Base-by-base conservation (phyloP, 2,113 vertebrate species). In the Dolichallabes microphthalmus region DNA sequence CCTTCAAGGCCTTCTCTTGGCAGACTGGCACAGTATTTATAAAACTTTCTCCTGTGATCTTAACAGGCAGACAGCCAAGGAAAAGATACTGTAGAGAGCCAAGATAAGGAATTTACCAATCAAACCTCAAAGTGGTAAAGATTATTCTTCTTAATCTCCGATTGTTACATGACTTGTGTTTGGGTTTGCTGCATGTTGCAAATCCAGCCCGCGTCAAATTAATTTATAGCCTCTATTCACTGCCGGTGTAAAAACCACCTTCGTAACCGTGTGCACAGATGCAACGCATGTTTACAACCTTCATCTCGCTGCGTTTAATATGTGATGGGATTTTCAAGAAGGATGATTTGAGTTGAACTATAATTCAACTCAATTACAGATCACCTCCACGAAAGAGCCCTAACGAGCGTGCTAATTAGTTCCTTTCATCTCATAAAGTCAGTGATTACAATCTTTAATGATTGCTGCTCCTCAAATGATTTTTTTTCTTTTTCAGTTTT, bases 281-380 rank as follows among this genome's bases (percentile, higher is more conserved):
- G 19, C 35, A 73, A 45, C 19, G 30, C 2, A 4, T 35, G 66
- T 69, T 64, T 64, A 64, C 13, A n/a, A 2, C 68, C 4, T 71
- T 71, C 35, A 45, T 73, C 32, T 12, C 13, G 10, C 20, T 22
- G 11, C 19, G 2, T 73, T 73, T 73, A 45, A 73, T 35, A 22
- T 4, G 69, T 45, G 69, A 73, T 25, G 19, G 35, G 35, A 10
- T 22, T 71, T 32, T 32, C 32, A 11, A 10, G 22, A 39, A 39
- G 8, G 66, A 69, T 0, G 15, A 35, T 71, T 17, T 20, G 32
- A 71, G 68, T 39, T 39, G 15, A 73, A 35, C 39, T 45, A 45
- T 45, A 45, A 45, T 45, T 45, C 30, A 57, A 76, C 85, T 88
- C 68, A 87, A 89, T 92, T 87, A 86, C 80, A 86, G 80, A 83